Percentiles rank a stretch among this genome's conserved stretches.
phyloP scores from a whole-genome alignment of 2,888 invertebrate species.

The Heliothis peltigera region DNA sequence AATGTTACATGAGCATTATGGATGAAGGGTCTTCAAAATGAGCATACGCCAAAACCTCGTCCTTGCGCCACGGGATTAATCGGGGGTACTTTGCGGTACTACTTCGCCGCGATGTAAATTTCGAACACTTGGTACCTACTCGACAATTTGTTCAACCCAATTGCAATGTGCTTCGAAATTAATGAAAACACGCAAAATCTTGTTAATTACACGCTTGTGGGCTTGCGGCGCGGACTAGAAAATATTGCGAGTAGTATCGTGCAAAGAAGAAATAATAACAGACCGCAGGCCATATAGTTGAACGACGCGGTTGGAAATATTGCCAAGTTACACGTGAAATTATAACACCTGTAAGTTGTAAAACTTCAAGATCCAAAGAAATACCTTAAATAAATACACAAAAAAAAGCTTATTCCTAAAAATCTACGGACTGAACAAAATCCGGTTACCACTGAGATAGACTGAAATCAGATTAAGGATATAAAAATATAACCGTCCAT shows the following conservation, averaged over 20 bases:
- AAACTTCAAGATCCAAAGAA: neutral
- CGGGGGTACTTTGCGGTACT: constrained; percentile 45
- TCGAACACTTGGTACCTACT: constrained; percentile 47
- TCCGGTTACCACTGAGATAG: constrained; percentile 22
- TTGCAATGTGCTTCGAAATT: constrained; percentile 58
- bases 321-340: constrained; percentile 38
- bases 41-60: constrained; percentile 65
- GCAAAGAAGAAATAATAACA: constrained; percentile 35
- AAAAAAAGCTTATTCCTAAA: constrained; percentile 24
- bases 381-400: constrained; percentile 16
- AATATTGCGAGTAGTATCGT: constrained; percentile 39
- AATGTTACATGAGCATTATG: constrained; percentile 78
- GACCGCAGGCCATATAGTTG: constrained; percentile 22
- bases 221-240: constrained; percentile 45
- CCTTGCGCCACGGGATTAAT: constrained; percentile 63
- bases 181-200: constrained; percentile 59
- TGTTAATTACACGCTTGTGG: constrained; percentile 58
- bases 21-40: constrained; percentile 70
- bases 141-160: constrained; percentile 59
- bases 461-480: constrained; percentile 39
- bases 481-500: constrained; percentile 46
- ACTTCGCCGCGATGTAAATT: constrained; percentile 67
- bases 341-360: too few species aligned
- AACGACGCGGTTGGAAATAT: constrained; percentile 33
- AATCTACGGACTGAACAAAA: constrained; percentile 19